These are phyloP conservation scores for Ypsolopha scabrella DNA, from an alignment of 2,888 invertebrate species.

Conservation along the genomic window DNA sequence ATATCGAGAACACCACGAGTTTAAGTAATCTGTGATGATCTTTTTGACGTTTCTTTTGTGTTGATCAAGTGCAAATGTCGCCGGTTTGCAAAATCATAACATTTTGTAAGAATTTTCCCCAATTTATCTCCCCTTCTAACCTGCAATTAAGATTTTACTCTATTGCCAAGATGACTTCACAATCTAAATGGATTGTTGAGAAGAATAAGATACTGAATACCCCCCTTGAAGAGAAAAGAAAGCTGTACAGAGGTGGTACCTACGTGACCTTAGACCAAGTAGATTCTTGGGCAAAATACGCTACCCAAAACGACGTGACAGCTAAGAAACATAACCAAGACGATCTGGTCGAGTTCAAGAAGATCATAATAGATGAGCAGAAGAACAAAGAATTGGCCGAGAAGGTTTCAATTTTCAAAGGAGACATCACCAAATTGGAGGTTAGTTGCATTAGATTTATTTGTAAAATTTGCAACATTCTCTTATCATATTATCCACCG, in stretches of 20 bases:
- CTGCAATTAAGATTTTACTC: conserved; percentile 19
- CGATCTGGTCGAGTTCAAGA: conserved; percentile 38
- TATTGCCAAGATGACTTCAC: conserved; percentile 39
- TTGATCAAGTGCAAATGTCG: conserved; percentile 15
- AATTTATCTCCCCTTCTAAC: not conserved
- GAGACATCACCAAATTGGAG: conserved; percentile 87
- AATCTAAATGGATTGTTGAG: conserved; percentile 53
- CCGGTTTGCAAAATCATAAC: conserved; percentile 12
- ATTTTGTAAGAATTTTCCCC: conserved; percentile 14
- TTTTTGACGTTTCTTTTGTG: too few relatives aligned
- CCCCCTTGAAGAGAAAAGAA: conserved; percentile 64
- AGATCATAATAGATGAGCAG: conserved; percentile 32
- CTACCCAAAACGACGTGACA: conserved; percentile 35
- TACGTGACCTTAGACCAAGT: conserved; percentile 53
- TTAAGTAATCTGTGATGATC: too few relatives aligned
- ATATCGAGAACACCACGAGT: too few relatives aligned
- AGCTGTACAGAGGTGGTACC: conserved; percentile 48
- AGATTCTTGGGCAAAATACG: conserved; percentile 69
- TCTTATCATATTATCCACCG: too few relatives aligned
- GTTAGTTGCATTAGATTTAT: conserved; percentile 25
- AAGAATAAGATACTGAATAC: conserved; percentile 65
- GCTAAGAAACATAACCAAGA: conserved; percentile 42
- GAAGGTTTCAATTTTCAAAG: conserved; percentile 77
- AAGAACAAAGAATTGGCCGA: conserved; percentile 57
- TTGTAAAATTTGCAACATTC: too few relatives aligned